Evolutionary conservation across 2,797 vertebrate genomes (phyloP), one percentile per base, ranked within the genome.

Genomic region (Sebastiscus albofasciatus): DNA sequence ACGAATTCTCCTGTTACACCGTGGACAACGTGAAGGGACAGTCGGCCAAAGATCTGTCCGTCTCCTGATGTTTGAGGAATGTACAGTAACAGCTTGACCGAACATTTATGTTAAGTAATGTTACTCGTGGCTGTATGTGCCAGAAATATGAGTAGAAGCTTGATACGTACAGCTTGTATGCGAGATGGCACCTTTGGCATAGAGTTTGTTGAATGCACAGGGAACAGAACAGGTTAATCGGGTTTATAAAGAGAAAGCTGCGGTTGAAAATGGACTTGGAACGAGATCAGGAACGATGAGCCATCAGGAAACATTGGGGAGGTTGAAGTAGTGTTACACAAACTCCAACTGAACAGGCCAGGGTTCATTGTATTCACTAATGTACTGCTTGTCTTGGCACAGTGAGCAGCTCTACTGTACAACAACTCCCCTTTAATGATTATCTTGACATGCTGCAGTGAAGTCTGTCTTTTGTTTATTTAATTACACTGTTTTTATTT

Each of bases 181-280:
- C 26, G 56, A 64, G 49, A 18, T 55, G 52, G 29, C 55, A 67
- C 29, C 18, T 75, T 82, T 74, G 62, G 49, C 39, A 64, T 16
- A 55, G 5, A 36, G 13, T 76, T 39, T 29, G 7, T 61, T 18
- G 4, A 75, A 70, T 56, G 31, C 8, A 2, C 18, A 18, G n/a
- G 18, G 66, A 88, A 77, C 62, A 69, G n/a, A 89, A 89, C 86
- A 83, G 75, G 88, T 87, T 87, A 39, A 82, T 84, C 85, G n/a
- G 77, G 87, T 90, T 90, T 69, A 46, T 20, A 9, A 22, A 74
- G 46, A 67, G 72, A 86, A 82, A 60, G 66, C 59, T 49, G 70
- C 0, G 33, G 65, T 81, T 77, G 46, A 65, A 67, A 77, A 34
- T 36, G 54, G 62, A 73, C 34, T 82, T 90, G 77, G 83, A 91